Base-by-base conservation (phyloP, 2,888 invertebrate species). In the Melinaea marsaeus region DNA sequence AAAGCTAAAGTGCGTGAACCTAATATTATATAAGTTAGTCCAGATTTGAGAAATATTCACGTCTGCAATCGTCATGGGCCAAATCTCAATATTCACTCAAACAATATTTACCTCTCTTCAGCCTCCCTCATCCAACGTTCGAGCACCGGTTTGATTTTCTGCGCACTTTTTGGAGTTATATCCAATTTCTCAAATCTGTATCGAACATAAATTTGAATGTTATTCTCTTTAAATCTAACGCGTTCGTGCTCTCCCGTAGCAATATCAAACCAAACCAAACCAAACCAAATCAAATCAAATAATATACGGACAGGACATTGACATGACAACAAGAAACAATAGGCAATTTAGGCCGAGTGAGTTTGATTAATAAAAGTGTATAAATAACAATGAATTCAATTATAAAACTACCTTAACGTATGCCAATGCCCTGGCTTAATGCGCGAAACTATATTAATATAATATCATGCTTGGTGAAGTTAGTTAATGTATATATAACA, bases 71-170 rank as follows among this genome's bases (percentile, higher is more conserved):
- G 79, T 85, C 84, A 85, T 77, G 83, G 88, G 90, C 90, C 90
- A 89, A 88, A 90, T 76, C 83, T 89, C 87, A 85, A 79, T 85
- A 79, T 79, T 85, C 89, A 88, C 86, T 88, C 85, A 86, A 85
- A 86, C 85, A 86, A 80, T 90, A 90, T 79, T 91, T 90, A 98
- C 95, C 98, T 96, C 92, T 98, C 98, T 92, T 99, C 98, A 61
- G 98, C 98, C 91, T 99, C 98, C 89, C 96, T 96, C 98, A 99
- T 98, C 99, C 99, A 99, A 90, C 96, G 94, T 91, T 99, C 99
- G 84, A 99, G 93, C 77, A 99, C 99, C 75, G 99, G 99, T 91
- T 98, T 98, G 86, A 99, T 99, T 94, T 99, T 99, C 93, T 98
- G 98, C 80, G 99, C 99, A 93, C 98, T 98, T 93, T 99, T 98